These are phyloP conservation scores for Drosophila multiciliata DNA, from an alignment of 2,888 invertebrate genomes.

Conservation along the genomic window DNA sequence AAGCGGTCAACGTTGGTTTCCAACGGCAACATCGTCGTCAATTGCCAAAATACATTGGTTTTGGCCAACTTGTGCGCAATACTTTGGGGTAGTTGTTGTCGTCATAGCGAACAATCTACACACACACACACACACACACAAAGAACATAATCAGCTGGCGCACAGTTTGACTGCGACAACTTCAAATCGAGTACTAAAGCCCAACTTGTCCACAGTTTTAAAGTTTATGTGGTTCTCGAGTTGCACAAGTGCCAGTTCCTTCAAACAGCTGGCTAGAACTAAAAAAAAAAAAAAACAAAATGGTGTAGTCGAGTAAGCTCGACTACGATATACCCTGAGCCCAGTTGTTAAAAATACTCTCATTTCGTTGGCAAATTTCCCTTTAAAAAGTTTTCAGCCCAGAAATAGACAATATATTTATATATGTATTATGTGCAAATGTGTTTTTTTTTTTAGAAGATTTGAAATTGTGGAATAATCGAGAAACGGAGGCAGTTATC, in stretches of 20 bases:
- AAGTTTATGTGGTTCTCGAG: neutral
- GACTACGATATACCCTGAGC: no score
- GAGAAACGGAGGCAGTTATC: neutral
- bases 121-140: conserved; percentile 6
- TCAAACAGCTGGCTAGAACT: conserved; percentile 29
- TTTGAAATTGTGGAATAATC: neutral
- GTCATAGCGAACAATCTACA: conserved; percentile 23
- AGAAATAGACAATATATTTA: no score
- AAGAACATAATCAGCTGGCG: conserved; percentile 3
- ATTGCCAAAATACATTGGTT: conserved; percentile 22
- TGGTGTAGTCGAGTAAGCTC: no score
- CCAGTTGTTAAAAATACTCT: no score
- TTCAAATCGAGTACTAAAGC: neutral
- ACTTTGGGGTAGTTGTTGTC: conserved; percentile 26
- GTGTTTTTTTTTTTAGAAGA: no score
- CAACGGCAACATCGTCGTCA: conserved; percentile 34
- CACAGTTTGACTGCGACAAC: conserved; percentile 4
- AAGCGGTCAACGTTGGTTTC: conserved; percentile 45
- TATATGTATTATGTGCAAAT: no score
- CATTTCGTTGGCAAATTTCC: no score
- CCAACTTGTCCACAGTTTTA: neutral
- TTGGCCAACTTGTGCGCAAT: conserved; percentile 31
- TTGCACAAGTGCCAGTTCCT: conserved; percentile 9
- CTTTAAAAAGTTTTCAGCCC: no score
- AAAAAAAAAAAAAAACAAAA: neutral